Evolutionary conservation across 2,888 invertebrate species (phyloP), one percentile per base, ranked within the genome.

Genomic region (Shargacucullia verbasci): DNA sequence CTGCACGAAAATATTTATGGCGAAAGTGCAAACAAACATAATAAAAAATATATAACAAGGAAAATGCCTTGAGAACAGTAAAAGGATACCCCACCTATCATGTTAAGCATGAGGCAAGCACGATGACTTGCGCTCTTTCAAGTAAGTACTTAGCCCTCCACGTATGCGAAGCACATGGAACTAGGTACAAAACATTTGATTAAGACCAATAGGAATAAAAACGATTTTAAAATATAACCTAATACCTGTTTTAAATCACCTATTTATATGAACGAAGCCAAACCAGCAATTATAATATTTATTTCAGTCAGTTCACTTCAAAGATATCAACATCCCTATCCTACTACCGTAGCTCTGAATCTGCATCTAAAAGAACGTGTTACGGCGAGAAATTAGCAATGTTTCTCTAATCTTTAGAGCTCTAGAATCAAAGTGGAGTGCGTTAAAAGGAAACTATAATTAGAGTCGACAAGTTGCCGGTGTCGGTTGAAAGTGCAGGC

Each of bases 381-480:
- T 75, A 76, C 70, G 66, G 74, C 67, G 61, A 60, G 65, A 78
- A 79, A 83, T 82, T 79, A 81, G 78, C 82, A 77, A 82, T 83
- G 81, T 83, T 84, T 81, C 78, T 81, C 76, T 83, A 83, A 85
- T 83, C 82, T 82, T 81, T 76, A 82, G 72, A 82, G 78, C 76
- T 81, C 76, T 82, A 77, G 79, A 86, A 85, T 86, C 84, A 84
- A 86, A 86, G 83, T 77, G 76, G 76, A 76, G 74, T 80, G 77
- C 78, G 82, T 82, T 83, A 80, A 87, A 85, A 87, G 85, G 84
- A 85, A 85, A 86, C 88, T 85, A 86, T 89, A 89, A 89, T 89
- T 88, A 88, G 81, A 83, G 85, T 66, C 74, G 81, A 83, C 84
- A 83, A 82, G 82, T 86, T 84, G 75, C 76, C 66, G 71, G 72